Evolutionary conservation across 2,113 vertebrate genomes (phyloP).

Genomic region (Euleptes europaea): DNA sequence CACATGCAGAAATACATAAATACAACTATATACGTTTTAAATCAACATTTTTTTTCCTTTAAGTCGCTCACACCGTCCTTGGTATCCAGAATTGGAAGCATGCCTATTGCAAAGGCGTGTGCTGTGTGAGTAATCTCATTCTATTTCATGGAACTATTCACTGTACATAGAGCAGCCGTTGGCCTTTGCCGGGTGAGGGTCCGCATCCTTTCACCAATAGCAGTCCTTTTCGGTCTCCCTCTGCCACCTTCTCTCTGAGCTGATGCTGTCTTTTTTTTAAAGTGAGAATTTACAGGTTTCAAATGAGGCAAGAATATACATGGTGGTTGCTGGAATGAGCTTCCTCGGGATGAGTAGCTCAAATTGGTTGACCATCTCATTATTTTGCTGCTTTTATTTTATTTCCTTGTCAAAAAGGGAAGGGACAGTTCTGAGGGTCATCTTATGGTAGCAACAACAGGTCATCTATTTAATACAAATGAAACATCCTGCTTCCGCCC

Average conservation of each 20-base stretch:
- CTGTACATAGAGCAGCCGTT: not conserved
- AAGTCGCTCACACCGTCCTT: slow-evolving; percentile 28
- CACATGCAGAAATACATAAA: slow-evolving; percentile 68
- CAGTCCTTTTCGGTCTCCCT: not conserved
- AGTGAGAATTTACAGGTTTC: not conserved
- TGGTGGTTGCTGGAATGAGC: not conserved
- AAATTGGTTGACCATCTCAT: slow-evolving; percentile 14
- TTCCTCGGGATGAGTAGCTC: slow-evolving; percentile 37
- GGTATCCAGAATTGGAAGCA: slow-evolving; percentile 31
- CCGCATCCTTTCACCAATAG: not conserved
- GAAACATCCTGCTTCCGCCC: not conserved
- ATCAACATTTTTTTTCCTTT: slow-evolving; percentile 15
- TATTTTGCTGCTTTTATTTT: slow-evolving; percentile 50
- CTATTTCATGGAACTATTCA: not conserved
- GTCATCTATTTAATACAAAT: not conserved
- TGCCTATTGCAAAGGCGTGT: not conserved
- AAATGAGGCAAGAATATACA: not conserved
- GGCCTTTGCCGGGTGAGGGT: not conserved
- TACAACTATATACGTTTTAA: slow-evolving; percentile 63
- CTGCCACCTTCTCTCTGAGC: not conserved
- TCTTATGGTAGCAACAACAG: not conserved
- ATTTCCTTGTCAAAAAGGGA: slow-evolving; percentile 16
- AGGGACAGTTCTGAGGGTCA: not conserved
- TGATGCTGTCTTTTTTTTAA: accelerated
- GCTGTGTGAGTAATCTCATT: not conserved